These are phyloP conservation scores for Amorpha juglandis DNA, from an alignment of 2,888 invertebrate genomes.

Conservation along the genomic window DNA sequence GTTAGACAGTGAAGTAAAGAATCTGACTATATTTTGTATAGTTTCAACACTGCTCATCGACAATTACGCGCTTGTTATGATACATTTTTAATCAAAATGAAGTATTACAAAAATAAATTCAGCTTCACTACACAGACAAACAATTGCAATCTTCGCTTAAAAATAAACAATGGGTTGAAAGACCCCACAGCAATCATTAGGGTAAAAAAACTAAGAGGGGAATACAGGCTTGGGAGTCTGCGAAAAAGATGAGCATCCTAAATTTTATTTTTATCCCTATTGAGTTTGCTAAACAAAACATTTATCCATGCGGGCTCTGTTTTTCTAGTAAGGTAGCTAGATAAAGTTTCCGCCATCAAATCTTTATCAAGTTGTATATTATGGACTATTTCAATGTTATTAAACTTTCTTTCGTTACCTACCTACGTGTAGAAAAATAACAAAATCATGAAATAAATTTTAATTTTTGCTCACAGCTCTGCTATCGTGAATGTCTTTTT, in stretches of 20 bases:
- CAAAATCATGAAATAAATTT: too few species aligned
- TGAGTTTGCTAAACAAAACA: constrained; percentile 57
- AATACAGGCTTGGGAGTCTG: constrained; percentile 44
- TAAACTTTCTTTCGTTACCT: too few species aligned
- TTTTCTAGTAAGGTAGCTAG: constrained; percentile 29
- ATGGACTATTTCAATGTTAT: too few species aligned
- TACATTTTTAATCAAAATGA: constrained; percentile 13
- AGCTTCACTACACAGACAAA: constrained; percentile 35
- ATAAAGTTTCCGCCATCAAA: neutral
- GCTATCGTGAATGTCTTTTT: too few species aligned
- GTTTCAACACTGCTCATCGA: neutral
- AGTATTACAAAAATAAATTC: constrained; percentile 39
- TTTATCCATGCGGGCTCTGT: constrained; percentile 47
- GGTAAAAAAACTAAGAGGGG: constrained; percentile 63
- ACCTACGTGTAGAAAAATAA: too few species aligned
- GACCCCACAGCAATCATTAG: constrained; percentile 67
- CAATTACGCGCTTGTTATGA: neutral
- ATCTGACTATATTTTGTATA: neutral
- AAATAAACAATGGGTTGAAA: constrained; percentile 68
- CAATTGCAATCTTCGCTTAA: constrained; percentile 53
- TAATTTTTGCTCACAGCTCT: too few species aligned
- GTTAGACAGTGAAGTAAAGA: too few species aligned
- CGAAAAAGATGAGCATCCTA: constrained; percentile 65
- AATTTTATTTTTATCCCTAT: constrained; percentile 56
- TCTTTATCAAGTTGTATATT: neutral